Base-by-base conservation (phyloP, 2,888 invertebrate genomes). In the Leucophenga montana region DNA sequence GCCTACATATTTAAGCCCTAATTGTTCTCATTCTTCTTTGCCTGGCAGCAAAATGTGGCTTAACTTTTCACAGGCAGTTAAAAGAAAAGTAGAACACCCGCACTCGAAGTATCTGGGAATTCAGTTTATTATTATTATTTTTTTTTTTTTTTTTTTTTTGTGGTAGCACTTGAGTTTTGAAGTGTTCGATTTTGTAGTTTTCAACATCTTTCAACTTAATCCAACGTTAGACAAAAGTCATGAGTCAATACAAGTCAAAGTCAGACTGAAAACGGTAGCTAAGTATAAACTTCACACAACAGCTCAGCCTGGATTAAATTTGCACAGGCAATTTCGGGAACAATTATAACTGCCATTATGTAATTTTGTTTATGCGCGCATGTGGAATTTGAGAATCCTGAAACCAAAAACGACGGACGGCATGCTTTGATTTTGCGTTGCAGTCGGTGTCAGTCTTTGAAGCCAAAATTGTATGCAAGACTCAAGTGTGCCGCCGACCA, bases 81-180 rank as follows among this genome's bases (percentile, higher is more conserved):
- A 11, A 56, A 22, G 79, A 69, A 68, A 78, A 78, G 71, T 78
- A 78, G 82, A 84, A 82, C 82, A 84, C 84, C 82, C 82, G 81
- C 82, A 84, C 72, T 73, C 69, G 72, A 67, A 71, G 83, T 82
- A 78, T 78, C 27, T 27, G 27, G 4, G 4, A 27, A 27, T 27
- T 27, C 27, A 27, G 27, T 27, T 27, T 4, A 27, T 27, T 27
- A 27, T 27, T 27, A 82, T 78, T 78, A 76, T 82, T 3, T 39
- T 39, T 39, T 39, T 8, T 33, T 33, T 33, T 33, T 33, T 33
- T 33, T 33, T 33, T 33, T 33, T 33, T 8, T 50, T 18, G 1
- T 50, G 18, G 50, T 18, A 59, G n/a, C 59, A 31, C 33, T 59
- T 39, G 16, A 59, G 59, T 59, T 33, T n/a, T 59, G 31, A 59